Base-by-base conservation (phyloP, 1,140 invertebrate species). In the Nebria ingens region DNA sequence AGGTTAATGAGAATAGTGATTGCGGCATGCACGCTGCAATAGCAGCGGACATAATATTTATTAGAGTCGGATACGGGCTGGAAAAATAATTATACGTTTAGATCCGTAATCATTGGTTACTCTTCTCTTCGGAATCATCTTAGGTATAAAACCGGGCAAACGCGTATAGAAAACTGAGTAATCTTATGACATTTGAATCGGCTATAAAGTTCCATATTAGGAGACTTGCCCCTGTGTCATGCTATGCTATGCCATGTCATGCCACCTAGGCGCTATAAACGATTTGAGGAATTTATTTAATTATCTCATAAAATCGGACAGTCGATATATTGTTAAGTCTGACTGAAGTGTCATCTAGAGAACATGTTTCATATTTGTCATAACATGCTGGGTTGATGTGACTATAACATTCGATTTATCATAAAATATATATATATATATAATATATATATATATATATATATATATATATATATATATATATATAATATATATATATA, bases 181-280 rank as follows among this genome's bases (percentile, higher is more conserved):
- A 45, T 45, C 40, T 45, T 45, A 45, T 45, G 40, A 45, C 40
- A 45, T 45, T 45, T 45, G 40, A 12, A 45, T 45, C 40, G 40
- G 17, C 40, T 45, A 45, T 45, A 45, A 45, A 45, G 17, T 17
- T 9, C 40, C 40, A 11, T 45, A 45, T 45, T 45, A 12, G 40
- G 40, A 4, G 40, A 9, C 9, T 9, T 12, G 40, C 40, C 40
- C 40, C 40, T 45, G 40, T 17, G 4, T 13, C 4, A 13, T 4
- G 25, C 13, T 13, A 4, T 4, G 25, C 40, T 9, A 17, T 45
- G 25, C n/a, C 6, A 34, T 17, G 17, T 9, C 6, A 17, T 12
- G 40, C 40, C 40, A 45, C 40, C 40, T 45, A 45, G 40, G 40
- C 40, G 40, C 15, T 12, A 45, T 45, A 45, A 45, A 45, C 40